A percentile compares a stretch with the other conserved stretches of the same genome.
Evolutionary conservation across 2,888 invertebrate species (phyloP).

Genomic region (Kuschelorhynchus macadamiae): DNA sequence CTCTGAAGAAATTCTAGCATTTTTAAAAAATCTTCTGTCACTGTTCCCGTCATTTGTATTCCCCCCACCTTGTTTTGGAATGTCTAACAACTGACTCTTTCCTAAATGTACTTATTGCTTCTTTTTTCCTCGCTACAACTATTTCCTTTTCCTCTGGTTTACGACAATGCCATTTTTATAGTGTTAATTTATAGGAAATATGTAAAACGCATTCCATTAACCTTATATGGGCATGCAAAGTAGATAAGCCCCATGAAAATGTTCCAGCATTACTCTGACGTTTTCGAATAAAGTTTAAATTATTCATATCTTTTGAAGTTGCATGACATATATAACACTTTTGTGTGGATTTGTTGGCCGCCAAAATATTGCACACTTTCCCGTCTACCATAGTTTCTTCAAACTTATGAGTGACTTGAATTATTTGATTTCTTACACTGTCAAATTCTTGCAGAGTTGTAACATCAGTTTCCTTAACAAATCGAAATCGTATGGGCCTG

Average conservation of each 20-base stretch:
- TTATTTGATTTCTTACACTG: too few relatives aligned
- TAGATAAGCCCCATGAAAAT: not conserved
- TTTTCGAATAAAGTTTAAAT: not conserved
- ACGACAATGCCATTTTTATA: not conserved
- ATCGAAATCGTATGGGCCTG: too few relatives aligned
- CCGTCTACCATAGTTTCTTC: slow-evolving; percentile 24
- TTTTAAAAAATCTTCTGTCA: too few relatives aligned
- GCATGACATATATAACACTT: slow-evolving; percentile 22
- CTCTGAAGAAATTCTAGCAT: too few relatives aligned
- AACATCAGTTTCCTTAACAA: too few relatives aligned
- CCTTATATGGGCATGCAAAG: not conserved
- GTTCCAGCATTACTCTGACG: not conserved
- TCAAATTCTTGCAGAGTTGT: too few relatives aligned
- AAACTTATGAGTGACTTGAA: slow-evolving; percentile 36
- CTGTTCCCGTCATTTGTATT: too few relatives aligned
- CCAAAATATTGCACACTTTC: slow-evolving; percentile 22
- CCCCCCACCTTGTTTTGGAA: too few relatives aligned
- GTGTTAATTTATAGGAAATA: slow-evolving; percentile 8
- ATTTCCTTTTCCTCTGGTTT: not conserved
- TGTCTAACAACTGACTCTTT: too few relatives aligned
- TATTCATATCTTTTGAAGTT: slow-evolving; percentile 19
- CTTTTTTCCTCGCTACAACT: not conserved
- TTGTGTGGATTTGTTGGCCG: slow-evolving; percentile 12
- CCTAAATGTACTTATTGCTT: too few relatives aligned
- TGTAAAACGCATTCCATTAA: slow-evolving; percentile 10